Percentiles rank a stretch among this genome's conserved stretches.
Conservation (phyloP, 2,797 vertebrate species). For the Chelon auratus region DNA sequence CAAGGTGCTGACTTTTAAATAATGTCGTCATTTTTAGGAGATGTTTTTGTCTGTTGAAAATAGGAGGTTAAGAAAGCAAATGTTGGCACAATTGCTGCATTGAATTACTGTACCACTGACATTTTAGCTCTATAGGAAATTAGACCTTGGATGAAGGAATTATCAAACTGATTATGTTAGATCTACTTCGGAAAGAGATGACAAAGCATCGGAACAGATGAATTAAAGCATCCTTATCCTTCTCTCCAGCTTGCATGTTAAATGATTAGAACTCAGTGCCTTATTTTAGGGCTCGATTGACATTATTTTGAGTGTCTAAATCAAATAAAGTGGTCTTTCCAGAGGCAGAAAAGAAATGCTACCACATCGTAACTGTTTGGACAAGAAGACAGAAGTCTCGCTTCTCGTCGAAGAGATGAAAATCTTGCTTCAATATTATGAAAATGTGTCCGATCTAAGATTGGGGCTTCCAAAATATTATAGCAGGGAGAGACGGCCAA, state of each 20-base stretch:
- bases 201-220: background rate
- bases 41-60: slow-evolving; percentile 18
- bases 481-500: background rate
- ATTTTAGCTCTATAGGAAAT: slow-evolving; percentile 19
- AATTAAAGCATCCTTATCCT: background rate
- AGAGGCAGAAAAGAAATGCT: slow-evolving; percentile 10
- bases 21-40: slow-evolving; percentile 13
- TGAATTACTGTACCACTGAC: background rate
- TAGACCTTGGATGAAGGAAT: background rate
- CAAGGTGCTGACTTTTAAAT: slow-evolving; percentile 17
- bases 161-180: background rate
- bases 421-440: slow-evolving; percentile 38
- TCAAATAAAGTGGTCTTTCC: slow-evolving; percentile 3
- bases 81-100: background rate
- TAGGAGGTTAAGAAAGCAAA: slow-evolving; percentile 17
- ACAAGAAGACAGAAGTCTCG: slow-evolving; percentile 7
- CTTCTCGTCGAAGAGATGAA: slow-evolving; percentile 16
- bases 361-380: slow-evolving; percentile 12
- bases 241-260: background rate
- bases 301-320: slow-evolving; percentile 17
- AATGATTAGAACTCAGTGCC: background rate
- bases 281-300: slow-evolving; percentile 5
- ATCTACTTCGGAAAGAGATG: background rate
- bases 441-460: slow-evolving; percentile 39
- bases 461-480: slow-evolving; percentile 43